These are phyloP conservation scores for Tor tambroides DNA, from an alignment of 2,113 vertebrate species.

Conservation along the genomic window DNA sequence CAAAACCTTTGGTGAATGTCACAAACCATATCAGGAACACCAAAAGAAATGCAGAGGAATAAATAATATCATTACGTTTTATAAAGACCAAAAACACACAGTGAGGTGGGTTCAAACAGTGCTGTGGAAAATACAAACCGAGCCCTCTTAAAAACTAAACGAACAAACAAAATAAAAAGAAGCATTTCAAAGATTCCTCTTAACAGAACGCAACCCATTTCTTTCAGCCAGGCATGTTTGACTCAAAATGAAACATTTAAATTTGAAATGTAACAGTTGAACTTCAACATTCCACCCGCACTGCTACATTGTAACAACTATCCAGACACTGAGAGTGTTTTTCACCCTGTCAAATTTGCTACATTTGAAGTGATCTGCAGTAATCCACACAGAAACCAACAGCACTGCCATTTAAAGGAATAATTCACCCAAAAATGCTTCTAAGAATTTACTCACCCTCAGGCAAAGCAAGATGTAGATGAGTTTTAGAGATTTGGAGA, in stretches of 20 bases:
- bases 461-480: neutral
- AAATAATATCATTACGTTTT: constrained; percentile 65
- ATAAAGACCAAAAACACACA: constrained; percentile 58
- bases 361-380: neutral
- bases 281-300: neutral
- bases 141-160: neutral
- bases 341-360: neutral
- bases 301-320: neutral
- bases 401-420: neutral
- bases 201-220: neutral
- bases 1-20: constrained; percentile 55
- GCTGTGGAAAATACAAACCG: neutral
- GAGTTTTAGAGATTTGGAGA: neutral
- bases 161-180: neutral
- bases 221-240: neutral
- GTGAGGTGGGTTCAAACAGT: constrained; percentile 22
- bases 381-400: neutral
- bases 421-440: neutral
- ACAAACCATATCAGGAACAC: constrained; percentile 62
- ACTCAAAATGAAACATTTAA: neutral
- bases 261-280: neutral
- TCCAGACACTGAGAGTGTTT: neutral
- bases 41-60: constrained; percentile 74
- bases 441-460: too few relatives aligned
- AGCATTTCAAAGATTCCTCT: neutral